A percentile compares a stretch with the other conserved stretches of the same genome.
Evolutionary conservation across 35 echinoderm and acorn worm species (phyloP).

Genomic region (Antedon bifida): DNA sequence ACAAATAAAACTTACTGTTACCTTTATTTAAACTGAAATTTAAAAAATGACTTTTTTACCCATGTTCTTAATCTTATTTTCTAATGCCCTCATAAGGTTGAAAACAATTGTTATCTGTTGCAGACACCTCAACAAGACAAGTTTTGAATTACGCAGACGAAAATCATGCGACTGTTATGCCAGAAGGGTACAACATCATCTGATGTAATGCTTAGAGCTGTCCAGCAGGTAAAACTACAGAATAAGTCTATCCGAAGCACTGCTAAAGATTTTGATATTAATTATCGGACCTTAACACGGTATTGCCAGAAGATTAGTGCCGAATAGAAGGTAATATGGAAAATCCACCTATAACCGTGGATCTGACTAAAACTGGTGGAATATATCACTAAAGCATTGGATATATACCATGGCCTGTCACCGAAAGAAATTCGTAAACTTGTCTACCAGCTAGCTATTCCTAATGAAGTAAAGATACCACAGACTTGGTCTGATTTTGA

Average conservation of each 20-base stretch:
- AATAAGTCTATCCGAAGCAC: constrained; percentile 21
- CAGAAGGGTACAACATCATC: constrained; percentile 1
- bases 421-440: constrained; percentile 5
- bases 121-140: too few species aligned
- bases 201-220: constrained; percentile 5
- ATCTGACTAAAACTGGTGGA: constrained; percentile 8
- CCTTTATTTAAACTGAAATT: too few species aligned
- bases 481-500: neutral
- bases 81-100: too few species aligned
- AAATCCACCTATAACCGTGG: constrained; percentile 3
- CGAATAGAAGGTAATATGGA: constrained; percentile 8
- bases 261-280: constrained; percentile 2
- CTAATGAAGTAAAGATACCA: neutral
- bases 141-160: too few species aligned
- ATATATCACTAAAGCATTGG: constrained; percentile 15
- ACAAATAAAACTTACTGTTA: too few species aligned
- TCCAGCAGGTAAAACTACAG: neutral
- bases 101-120: too few species aligned
- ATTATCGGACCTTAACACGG: constrained; percentile 31
- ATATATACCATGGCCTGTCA: constrained; percentile 25
- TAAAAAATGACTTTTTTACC: too few species aligned
- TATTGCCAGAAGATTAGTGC: too few species aligned
- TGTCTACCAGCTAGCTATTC: neutral
- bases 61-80: too few species aligned
- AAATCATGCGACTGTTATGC: too few species aligned